phyloP scores from a whole-genome alignment of 2,113 vertebrate genomes.

The Phaetusa simplex region DNA sequence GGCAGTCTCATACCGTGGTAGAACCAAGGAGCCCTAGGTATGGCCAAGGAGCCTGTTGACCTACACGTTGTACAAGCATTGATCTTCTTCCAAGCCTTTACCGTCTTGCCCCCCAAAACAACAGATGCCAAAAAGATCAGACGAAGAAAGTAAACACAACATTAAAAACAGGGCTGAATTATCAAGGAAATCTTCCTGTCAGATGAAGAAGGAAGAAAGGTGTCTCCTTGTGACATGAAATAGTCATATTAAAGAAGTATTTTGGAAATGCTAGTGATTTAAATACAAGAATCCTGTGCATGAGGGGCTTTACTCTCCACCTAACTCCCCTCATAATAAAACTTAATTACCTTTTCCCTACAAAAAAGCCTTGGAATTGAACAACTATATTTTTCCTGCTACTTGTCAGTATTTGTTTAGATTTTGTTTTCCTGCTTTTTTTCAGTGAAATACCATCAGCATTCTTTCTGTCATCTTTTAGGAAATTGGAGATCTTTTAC shows the following conservation, averaged over 20 bases:
- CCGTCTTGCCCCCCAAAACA: neutral
- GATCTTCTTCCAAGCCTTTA: neutral
- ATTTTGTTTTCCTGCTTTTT: neutral
- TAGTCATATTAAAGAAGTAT: neutral
- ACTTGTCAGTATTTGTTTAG: fast-evolving
- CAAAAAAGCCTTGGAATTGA: neutral
- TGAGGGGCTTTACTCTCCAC: neutral
- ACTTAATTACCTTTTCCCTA: neutral
- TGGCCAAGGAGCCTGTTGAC: neutral
- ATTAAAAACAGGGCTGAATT: neutral
- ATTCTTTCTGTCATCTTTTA: constrained; percentile 27
- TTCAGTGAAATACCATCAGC: neutral
- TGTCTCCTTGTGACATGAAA: neutral
- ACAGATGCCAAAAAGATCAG: neutral
- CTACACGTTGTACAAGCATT: neutral
- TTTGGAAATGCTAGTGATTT: neutral
- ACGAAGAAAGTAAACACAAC: neutral
- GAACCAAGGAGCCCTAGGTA: neutral
- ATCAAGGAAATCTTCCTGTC: neutral
- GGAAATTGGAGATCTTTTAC: constrained; percentile 91
- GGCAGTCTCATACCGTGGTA: neutral
- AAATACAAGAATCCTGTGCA: neutral
- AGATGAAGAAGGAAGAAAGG: neutral
- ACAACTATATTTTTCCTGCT: neutral
- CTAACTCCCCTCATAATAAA: neutral